phyloP scores from a whole-genome alignment of 2,797 vertebrate species.

The Cuniculus paca region DNA sequence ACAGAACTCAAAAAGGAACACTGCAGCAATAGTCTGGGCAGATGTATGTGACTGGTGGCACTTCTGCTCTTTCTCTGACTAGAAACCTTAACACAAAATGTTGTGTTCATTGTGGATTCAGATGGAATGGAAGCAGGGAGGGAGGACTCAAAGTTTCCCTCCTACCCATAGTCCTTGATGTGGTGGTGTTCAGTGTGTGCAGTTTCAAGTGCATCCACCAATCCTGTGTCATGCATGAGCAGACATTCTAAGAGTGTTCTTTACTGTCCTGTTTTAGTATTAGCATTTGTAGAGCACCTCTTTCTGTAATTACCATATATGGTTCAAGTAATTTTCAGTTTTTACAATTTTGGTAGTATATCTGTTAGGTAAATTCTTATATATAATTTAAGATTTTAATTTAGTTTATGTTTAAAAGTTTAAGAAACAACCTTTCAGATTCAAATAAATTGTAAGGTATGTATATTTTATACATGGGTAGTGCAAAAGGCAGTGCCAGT shows the following conservation, averaged over 20 bases:
- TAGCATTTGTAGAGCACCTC: neutral
- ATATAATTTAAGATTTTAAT: neutral
- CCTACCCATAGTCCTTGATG: neutral
- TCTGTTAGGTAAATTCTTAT: neutral
- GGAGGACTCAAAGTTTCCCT: neutral
- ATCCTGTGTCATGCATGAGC: fast-evolving
- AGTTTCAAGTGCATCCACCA: neutral
- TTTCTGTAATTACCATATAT: neutral
- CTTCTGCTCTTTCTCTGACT: neutral
- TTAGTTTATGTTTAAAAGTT: neutral
- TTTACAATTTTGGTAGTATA: neutral
- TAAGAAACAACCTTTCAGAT: neutral
- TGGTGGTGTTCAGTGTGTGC: neutral
- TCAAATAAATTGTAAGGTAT: neutral
- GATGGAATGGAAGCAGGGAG: no score
- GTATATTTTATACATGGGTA: neutral
- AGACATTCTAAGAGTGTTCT: neutral
- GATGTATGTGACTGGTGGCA: neutral
- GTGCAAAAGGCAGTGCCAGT: fast-evolving
- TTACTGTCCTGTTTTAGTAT: fast-evolving
- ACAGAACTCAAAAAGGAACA: neutral
- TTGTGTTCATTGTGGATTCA: neutral
- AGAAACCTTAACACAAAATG: neutral
- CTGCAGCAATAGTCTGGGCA: neutral
- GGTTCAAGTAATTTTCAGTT: neutral